Percentiles rank a stretch among this genome's conserved stretches.
Evolutionary conservation across 2,113 vertebrate genomes (phyloP).

Genomic region (Theropithecus gelada): DNA sequence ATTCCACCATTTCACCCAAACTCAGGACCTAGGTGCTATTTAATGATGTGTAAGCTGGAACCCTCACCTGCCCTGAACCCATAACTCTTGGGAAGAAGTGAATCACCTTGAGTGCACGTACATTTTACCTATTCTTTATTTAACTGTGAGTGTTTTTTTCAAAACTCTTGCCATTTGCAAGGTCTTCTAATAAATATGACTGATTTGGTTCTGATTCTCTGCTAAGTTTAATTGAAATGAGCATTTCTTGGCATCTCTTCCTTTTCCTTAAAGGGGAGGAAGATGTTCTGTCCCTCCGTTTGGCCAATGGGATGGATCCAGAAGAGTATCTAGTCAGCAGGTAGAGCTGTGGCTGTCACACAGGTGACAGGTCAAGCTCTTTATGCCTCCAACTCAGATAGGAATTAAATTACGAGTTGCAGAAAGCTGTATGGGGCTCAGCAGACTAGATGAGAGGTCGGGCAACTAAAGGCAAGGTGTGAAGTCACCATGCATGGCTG

Average conservation of each 20-base stretch:
- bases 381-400: neutral
- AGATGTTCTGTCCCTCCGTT: neutral
- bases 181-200: neutral
- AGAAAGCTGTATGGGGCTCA: neutral
- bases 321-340: neutral
- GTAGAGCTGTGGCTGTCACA: neutral
- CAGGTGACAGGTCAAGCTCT: neutral
- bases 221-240: constrained; percentile 17
- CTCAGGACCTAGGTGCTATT: constrained; percentile 73
- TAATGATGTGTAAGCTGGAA: constrained; percentile 67
- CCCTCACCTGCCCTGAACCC: neutral
- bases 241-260: neutral
- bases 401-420: neutral
- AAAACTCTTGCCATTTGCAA: constrained; percentile 68
- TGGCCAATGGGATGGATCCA: neutral
- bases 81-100: constrained; percentile 32
- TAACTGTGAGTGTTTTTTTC: constrained; percentile 69
- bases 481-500: neutral
- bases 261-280: neutral
- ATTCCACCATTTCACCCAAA: constrained; percentile 80
- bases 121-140: constrained; percentile 73
- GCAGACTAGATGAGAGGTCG: constrained; percentile 24
- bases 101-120: constrained; percentile 19
- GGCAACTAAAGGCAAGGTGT: neutral
- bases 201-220: neutral